phyloP scores from a whole-genome alignment of 2,797 vertebrate genomes.

The Mormyrus hasselquistii region DNA sequence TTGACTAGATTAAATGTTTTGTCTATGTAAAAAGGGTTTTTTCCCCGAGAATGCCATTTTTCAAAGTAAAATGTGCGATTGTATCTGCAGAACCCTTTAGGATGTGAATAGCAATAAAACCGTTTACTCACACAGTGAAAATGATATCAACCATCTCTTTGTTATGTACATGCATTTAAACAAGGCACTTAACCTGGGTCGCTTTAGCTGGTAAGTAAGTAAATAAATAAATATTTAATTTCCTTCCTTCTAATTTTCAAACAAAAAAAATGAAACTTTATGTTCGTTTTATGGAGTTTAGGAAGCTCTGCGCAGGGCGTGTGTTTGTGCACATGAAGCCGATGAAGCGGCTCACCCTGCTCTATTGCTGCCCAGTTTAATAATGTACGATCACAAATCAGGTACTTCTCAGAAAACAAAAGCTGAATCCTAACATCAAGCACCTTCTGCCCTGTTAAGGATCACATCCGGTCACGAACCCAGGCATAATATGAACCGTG shows the following conservation, averaged over 20 bases:
- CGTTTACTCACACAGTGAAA: background rate
- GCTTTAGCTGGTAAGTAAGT: background rate
- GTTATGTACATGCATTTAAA: background rate
- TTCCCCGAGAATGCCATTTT: background rate
- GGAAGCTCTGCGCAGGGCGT: background rate
- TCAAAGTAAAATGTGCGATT: background rate
- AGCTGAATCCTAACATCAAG: background rate
- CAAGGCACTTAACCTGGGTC: background rate
- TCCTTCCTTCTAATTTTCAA: background rate
- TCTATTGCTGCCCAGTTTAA: background rate
- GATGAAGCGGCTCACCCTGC: background rate
- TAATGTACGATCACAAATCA: background rate
- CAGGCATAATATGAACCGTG: background rate
- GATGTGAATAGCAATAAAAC: background rate
- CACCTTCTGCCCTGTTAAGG: background rate
- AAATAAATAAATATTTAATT: background rate
- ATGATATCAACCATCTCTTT: background rate
- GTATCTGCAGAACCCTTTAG: background rate
- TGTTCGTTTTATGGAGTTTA: background rate
- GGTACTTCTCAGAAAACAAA: background rate
- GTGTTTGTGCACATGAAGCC: background rate
- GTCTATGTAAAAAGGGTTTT: background rate
- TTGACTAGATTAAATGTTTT: slow-evolving; percentile 37
- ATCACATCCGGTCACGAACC: background rate
- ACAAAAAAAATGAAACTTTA: background rate